phyloP scores from a whole-genome alignment of 2,888 invertebrate species.

The Drosophila paracracens region DNA sequence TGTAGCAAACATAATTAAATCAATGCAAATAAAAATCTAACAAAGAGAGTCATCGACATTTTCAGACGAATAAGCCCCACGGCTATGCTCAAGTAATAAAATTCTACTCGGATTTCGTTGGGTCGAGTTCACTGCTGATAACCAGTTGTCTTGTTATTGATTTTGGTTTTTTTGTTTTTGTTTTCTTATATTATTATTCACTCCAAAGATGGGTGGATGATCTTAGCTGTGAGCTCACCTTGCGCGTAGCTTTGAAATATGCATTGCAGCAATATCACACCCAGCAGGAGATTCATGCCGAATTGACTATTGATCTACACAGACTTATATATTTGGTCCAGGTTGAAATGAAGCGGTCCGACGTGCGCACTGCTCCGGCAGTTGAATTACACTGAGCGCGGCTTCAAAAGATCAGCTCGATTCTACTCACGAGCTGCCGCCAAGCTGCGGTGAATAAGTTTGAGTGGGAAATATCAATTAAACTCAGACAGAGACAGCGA shows the following conservation, averaged over 20 bases:
- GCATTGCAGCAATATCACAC: slow-evolving; percentile 30
- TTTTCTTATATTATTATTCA: slow-evolving; percentile 13
- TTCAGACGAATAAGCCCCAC: slow-evolving; percentile 16
- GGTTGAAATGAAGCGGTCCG: slow-evolving; percentile 14
- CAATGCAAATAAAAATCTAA: background rate
- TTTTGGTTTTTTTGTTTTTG: slow-evolving; percentile 16
- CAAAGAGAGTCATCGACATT: background rate
- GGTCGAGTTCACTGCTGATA: slow-evolving; percentile 72
- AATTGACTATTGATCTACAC: background rate
- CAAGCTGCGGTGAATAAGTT: slow-evolving; percentile 3
- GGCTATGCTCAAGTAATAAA: slow-evolving; percentile 24
- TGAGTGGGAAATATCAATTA: background rate
- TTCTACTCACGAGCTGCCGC: slow-evolving; percentile 12
- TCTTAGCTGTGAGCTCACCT: slow-evolving; percentile 31
- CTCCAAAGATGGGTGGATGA: background rate
- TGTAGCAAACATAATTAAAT: slow-evolving; percentile 22
- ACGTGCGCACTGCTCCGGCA: slow-evolving; percentile 22
- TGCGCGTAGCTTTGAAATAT: slow-evolving; percentile 31
- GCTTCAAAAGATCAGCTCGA: slow-evolving; percentile 33
- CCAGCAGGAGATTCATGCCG: slow-evolving; percentile 41
- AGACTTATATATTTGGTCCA: background rate
- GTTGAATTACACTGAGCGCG: slow-evolving; percentile 56
- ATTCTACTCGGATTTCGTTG: slow-evolving; percentile 26
- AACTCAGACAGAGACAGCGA: slow-evolving; percentile 5
- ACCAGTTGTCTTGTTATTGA: slow-evolving; percentile 42